Evolutionary conservation across 2,113 vertebrate genomes (phyloP), one percentile per base, ranked within the genome.

Genomic region (Ginglymostoma cirratum): DNA sequence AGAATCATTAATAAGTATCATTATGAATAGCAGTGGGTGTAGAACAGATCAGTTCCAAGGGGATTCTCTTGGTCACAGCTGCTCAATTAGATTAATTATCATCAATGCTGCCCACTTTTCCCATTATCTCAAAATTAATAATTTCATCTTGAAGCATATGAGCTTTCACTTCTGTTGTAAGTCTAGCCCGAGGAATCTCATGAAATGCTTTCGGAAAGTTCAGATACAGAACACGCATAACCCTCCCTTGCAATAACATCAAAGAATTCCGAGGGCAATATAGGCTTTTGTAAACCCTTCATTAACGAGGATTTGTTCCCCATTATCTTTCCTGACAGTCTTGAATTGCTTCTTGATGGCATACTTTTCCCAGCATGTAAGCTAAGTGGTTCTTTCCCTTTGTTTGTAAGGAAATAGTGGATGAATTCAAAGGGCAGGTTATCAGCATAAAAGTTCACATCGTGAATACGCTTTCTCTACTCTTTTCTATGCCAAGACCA

Each of bases 61-160:
- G 27, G 45, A 61, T 2, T 55, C 87, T 90, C 14, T 30, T 61
- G 48, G 52, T 90, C 85, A 90, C 87, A 61, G 27, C 12, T 90
- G 87, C 87, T 90, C 52, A 34, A 61, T 90, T 61, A 90, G 87
- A 55, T 90, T 61, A 90, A 90, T 61, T 90, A 90, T 8, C 87
- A 61, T 83, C 80, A 83, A 23, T 83, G 80, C 80, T 42, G 80
- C 38, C 78, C 80, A 42, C 80, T 42, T 83, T 80, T 83, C 80
- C 80, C 45, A 45, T 83, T 83, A 83, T 83, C 80, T 45, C 42
- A 38, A 42, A 83, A 83, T 83, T 83, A 83, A 83, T 83, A 83
- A 83, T 83, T 83, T 83, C 80, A 83, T 83, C 38, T 83, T 83
- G 17, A 83, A 45, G 42, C 80, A 83, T 7, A 83, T n/a, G 38